A percentile compares a stretch with the other conserved stretches of the same genome.
These are phyloP conservation scores for Drosophila merina DNA, from an alignment of 2,888 invertebrate species.

Conservation along the genomic window DNA sequence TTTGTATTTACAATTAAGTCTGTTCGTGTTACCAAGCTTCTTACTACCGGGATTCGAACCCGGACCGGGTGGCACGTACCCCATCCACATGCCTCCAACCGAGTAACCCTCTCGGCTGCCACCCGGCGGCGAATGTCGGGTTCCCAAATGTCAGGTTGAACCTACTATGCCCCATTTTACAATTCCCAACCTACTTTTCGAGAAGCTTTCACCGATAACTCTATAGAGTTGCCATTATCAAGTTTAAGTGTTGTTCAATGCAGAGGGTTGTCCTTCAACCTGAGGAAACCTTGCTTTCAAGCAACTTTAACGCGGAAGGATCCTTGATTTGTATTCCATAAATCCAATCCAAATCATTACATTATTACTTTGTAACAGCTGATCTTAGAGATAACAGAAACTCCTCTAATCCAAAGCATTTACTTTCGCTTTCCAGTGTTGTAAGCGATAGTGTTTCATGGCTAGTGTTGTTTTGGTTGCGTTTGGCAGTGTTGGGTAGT, in stretches of 20 bases:
- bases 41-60: constrained; percentile 7
- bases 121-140: neutral
- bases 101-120: neutral
- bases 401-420: too few species aligned
- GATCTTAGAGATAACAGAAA: neutral
- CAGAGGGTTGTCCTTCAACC: neutral
- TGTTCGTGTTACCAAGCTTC: constrained; percentile 2
- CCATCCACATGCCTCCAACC: neutral
- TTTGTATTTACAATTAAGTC: neutral
- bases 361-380: too few species aligned
- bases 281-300: neutral
- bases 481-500: too few species aligned
- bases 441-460: too few species aligned
- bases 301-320: neutral
- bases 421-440: too few species aligned
- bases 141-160: neutral
- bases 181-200: neutral
- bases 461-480: too few species aligned
- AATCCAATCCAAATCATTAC: too few species aligned
- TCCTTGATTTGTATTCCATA: neutral
- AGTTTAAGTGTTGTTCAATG: neutral
- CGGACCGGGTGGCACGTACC: neutral
- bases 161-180: neutral
- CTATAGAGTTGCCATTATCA: neutral
- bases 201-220: neutral